Conservation (phyloP, 2,113 vertebrate genomes). For the Acrocephalus kingi region DNA sequence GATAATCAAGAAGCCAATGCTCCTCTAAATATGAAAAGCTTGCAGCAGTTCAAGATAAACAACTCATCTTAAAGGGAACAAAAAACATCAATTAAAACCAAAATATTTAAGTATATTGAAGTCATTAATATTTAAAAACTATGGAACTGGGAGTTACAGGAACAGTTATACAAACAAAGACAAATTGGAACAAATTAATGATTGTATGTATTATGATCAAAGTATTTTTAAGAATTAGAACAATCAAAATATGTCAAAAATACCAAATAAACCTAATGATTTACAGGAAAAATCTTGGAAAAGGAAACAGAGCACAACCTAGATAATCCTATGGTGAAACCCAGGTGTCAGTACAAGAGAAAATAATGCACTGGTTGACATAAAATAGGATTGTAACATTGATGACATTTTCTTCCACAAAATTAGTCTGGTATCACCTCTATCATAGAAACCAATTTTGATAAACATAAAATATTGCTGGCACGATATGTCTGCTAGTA, state of each 20-base stretch:
- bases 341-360: background rate
- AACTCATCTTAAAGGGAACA: background rate
- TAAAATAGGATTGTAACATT: background rate
- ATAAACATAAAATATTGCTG: background rate
- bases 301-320: background rate
- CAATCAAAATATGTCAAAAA: background rate
- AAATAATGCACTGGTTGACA: background rate
- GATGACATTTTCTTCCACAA: background rate
- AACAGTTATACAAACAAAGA: background rate
- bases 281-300: background rate
- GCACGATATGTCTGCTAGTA: background rate
- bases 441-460: background rate
- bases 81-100: background rate
- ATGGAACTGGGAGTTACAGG: background rate
- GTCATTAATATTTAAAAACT: background rate
- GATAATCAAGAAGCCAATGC: background rate
- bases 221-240: background rate
- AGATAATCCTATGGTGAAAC: background rate
- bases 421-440: background rate
- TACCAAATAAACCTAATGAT: background rate
- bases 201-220: background rate
- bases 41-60: background rate
- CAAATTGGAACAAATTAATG: background rate
- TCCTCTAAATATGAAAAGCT: background rate
- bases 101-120: background rate